Base-by-base conservation (phyloP, 2,113 vertebrate genomes). In the Loxodonta africana region DNA sequence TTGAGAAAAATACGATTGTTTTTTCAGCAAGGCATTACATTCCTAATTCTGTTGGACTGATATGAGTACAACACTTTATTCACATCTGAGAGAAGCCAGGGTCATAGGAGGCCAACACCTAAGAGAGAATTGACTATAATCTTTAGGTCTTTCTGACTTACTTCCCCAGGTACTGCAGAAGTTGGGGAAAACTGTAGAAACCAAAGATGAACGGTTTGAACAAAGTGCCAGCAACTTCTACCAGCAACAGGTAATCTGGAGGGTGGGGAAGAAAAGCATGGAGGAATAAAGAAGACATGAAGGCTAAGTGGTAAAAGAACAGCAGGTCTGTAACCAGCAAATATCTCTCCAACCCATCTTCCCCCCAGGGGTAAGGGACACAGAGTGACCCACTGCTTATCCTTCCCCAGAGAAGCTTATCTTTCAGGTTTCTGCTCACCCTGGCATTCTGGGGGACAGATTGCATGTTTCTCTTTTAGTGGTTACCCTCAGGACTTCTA, bases 161-260 rank as follows among this genome's bases (percentile, higher is more conserved):
- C 37, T 76, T 95, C 97, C 81, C 0, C 98, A 99, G 99, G 99
- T 99, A 18, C 97, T 99, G 89, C 99, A 99, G 94, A 99, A 98
- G 97, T 92, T 99, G 97, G 99, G 99, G 28, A 99, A 99, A 98
- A 98, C 99, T 0, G 98, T 99, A 80, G 99, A 99, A 98, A 99
- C 99, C 63, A 99, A 99, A 98, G 99, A 99, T 8, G 99, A 99
- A 48, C 97, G 99, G 76, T 99, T 99, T 94, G 99, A 99, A 96
- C 95, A 98, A 23, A 99, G 83, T 80, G 97, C 99, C 21, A 98
- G 97, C 90, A 98, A 99, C 96, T 99, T 99, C 96, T 98, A 97
- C 76, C 99, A 99, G 96, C 99, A 99, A 91, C 99, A 99, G 99
- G 99, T 99, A 97, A 98, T 81, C 26, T 85, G 76, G 93, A 80